phyloP scores from a whole-genome alignment of 2,888 invertebrate genomes.

The Cryptosula pallasiana region DNA sequence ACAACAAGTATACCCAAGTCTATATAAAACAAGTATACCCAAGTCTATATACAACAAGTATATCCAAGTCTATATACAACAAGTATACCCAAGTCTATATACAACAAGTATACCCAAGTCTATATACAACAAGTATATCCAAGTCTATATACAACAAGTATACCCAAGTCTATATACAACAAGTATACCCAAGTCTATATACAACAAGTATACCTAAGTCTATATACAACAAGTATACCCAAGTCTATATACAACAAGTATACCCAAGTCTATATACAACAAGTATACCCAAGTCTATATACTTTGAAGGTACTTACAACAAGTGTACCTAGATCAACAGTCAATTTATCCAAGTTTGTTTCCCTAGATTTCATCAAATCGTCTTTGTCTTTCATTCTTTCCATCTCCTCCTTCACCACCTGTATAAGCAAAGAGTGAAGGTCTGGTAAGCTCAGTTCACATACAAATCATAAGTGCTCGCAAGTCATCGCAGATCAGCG shows the following conservation, averaged over 20 bases:
- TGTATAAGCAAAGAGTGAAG: too few relatives aligned
- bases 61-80: constrained; percentile 76
- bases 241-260: not conserved
- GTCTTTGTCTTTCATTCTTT: constrained; percentile 85
- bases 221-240: not conserved
- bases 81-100: constrained; percentile 72
- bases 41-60: constrained; percentile 73
- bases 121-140: too few relatives aligned
- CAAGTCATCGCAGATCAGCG: too few relatives aligned
- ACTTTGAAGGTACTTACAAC: constrained; percentile 64
- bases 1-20: too few relatives aligned
- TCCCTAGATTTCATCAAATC: constrained; percentile 78
- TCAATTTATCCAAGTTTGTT: constrained; percentile 73
- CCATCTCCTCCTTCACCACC: constrained; percentile 80
- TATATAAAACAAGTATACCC: constrained; percentile 69
- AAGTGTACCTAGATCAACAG: constrained; percentile 72
- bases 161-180: not conserved
- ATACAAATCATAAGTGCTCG: too few relatives aligned
- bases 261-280: not conserved
- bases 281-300: too few relatives aligned
- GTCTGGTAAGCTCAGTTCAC: too few relatives aligned
- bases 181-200: not conserved
- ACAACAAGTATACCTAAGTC: too few relatives aligned
- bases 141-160: too few relatives aligned
- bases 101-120: constrained; percentile 76